Conservation (phyloP, 2,113 vertebrate genomes). For the Amazona vittata region DNA sequence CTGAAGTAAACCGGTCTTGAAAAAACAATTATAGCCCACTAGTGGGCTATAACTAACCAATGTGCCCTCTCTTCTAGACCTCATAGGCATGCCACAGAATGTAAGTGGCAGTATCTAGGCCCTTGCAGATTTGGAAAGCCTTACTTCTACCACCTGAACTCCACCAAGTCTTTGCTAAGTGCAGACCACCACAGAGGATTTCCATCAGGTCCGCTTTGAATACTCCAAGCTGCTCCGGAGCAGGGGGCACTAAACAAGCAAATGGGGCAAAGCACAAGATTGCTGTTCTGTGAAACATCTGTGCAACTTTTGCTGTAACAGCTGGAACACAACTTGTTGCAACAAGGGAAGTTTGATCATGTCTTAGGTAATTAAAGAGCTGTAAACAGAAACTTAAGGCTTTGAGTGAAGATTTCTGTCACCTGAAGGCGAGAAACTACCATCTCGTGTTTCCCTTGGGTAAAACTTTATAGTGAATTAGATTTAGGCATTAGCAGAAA, state of each 20-base stretch:
- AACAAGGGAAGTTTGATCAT: not conserved
- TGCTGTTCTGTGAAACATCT: not conserved
- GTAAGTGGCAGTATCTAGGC: not conserved
- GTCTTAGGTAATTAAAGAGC: not conserved
- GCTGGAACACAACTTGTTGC: not conserved
- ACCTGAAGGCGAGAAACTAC: not conserved
- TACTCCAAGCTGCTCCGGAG: not conserved
- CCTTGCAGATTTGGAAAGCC: not conserved
- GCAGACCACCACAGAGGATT: not conserved
- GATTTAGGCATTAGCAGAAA: not conserved
- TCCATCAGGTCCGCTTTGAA: not conserved
- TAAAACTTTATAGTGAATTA: not conserved
- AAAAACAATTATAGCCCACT: not conserved
- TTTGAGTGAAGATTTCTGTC: not conserved
- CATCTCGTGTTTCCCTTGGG: not conserved
- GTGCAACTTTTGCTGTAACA: not conserved
- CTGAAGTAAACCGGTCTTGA: not conserved
- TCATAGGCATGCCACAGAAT: not conserved
- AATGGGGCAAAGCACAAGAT: fast-evolving
- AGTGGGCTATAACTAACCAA: not conserved
- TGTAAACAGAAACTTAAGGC: not conserved
- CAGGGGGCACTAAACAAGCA: not conserved
- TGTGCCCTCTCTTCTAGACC: not conserved
- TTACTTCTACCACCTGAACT: not conserved
- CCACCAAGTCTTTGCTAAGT: not conserved